These are phyloP conservation scores for Campylomormyrus numenius DNA, from an alignment of 2,113 vertebrate genomes.

Conservation along the genomic window DNA sequence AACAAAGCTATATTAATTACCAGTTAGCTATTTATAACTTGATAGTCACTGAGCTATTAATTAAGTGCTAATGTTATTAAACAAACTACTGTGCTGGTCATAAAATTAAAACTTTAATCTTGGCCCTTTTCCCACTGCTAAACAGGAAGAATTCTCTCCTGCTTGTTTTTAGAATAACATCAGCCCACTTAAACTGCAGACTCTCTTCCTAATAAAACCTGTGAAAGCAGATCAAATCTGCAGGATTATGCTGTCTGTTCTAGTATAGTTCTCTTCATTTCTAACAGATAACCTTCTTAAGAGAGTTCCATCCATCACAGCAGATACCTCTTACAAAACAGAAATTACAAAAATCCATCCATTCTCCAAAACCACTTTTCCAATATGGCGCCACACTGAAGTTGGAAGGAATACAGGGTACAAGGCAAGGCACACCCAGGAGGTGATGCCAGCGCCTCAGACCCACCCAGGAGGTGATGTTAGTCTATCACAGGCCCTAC, in stretches of 20 bases:
- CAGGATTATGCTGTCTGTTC: not conserved
- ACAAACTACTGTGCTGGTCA: not conserved
- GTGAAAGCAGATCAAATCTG: not conserved
- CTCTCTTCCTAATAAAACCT: not conserved
- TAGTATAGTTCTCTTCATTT: not conserved
- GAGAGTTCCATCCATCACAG: not conserved
- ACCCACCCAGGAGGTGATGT: not conserved
- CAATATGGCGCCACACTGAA: not conserved
- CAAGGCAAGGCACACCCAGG: not conserved
- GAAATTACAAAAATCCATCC: not conserved
- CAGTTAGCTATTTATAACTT: not conserved
- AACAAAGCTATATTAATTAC: not conserved
- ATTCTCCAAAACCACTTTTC: not conserved
- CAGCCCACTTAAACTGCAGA: not conserved
- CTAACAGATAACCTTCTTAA: not conserved
- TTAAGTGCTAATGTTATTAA: not conserved
- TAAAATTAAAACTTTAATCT: slow-evolving; percentile 2
- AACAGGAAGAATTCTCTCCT: not conserved
- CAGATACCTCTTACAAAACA: not conserved
- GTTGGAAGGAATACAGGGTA: not conserved
- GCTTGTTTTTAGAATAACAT: not conserved
- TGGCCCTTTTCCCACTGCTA: not conserved
- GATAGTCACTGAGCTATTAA: not conserved
- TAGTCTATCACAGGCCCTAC: not conserved
- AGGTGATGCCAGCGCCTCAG: not conserved